These are phyloP conservation scores for Drosophila melanocephala DNA, from an alignment of 2,888 invertebrate species.

Conservation along the genomic window DNA sequence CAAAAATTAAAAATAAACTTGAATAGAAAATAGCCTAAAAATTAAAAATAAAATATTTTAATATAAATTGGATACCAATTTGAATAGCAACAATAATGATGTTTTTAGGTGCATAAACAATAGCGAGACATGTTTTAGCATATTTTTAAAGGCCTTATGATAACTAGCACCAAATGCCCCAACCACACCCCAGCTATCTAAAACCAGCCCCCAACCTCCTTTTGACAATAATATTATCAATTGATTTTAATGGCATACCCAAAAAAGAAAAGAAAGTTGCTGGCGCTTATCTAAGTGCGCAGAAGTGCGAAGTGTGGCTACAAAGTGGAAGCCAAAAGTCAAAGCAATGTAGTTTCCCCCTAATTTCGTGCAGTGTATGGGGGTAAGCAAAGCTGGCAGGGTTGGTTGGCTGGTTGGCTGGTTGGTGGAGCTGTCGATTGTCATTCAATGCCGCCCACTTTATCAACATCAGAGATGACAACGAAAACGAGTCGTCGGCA, in stretches of 20 bases:
- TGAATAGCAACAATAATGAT: neutral
- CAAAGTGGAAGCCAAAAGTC: neutral
- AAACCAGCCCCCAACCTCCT: conserved; percentile 1
- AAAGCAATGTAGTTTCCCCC: neutral
- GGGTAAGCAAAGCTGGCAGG: neutral
- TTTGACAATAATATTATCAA: conserved; percentile 53
- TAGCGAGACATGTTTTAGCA: conserved; percentile 20
- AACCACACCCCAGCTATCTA: conserved; percentile 8
- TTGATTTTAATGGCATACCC: conserved; percentile 53
- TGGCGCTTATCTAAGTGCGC: conserved; percentile 72
- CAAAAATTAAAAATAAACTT: neutral
- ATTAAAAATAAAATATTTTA: neutral
- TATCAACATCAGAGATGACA: conserved; percentile 55
- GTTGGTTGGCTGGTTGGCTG: too few species aligned
- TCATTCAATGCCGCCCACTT: conserved; percentile 63
- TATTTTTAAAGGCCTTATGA: conserved; percentile 3
- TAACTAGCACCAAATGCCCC: neutral
- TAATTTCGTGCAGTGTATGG: conserved; percentile 60
- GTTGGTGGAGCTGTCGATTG: conserved; percentile 36
- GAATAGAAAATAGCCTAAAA: neutral
- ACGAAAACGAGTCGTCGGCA: conserved; percentile 21
- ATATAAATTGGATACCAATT: neutral
- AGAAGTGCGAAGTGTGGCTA: conserved; percentile 43
- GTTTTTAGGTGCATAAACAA: neutral
- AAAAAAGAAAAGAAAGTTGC: conserved; percentile 21